Percentiles rank a stretch among this genome's conserved stretches.
Evolutionary conservation across 2,113 vertebrate species (phyloP).

Genomic region (Zosterops hypoxanthus): DNA sequence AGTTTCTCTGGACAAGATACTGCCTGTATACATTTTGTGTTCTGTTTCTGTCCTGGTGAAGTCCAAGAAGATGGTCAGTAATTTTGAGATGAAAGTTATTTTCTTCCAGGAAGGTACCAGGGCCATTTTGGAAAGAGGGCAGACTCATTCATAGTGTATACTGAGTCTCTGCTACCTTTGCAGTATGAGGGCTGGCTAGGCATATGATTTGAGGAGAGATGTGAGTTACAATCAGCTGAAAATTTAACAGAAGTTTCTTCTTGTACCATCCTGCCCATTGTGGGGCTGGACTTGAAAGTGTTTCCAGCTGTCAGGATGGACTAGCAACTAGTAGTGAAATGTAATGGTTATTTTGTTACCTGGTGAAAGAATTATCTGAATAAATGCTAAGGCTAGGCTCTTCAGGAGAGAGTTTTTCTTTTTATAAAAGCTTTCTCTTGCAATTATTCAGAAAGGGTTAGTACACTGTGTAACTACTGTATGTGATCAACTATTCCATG

Average conservation of each 20-base stretch:
- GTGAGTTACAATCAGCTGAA: not conserved
- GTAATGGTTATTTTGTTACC: not conserved
- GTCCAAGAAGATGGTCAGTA: not conserved
- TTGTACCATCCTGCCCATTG: not conserved
- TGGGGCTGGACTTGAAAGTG: not conserved
- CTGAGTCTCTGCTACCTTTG: not conserved
- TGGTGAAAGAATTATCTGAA: not conserved
- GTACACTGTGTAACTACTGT: not conserved
- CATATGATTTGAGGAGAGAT: not conserved
- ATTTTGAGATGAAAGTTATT: not conserved
- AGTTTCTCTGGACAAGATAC: not conserved
- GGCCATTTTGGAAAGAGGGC: not conserved
- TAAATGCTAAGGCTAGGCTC: not conserved
- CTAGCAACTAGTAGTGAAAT: not conserved
- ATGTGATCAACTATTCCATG: not conserved
- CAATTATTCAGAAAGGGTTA: not conserved
- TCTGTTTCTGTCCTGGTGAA: not conserved
- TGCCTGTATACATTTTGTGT: not conserved
- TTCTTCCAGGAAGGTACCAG: not conserved
- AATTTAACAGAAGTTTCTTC: constrained; percentile 6
- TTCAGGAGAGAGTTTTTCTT: not conserved
- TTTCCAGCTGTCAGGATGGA: not conserved
- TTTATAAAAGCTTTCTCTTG: not conserved
- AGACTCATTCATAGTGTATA: not conserved
- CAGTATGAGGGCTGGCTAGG: not conserved